A percentile compares a stretch with the other conserved stretches of the same genome.
Evolutionary conservation across 2,113 vertebrate genomes (phyloP).

Genomic region (Colistium nudipinnis): DNA sequence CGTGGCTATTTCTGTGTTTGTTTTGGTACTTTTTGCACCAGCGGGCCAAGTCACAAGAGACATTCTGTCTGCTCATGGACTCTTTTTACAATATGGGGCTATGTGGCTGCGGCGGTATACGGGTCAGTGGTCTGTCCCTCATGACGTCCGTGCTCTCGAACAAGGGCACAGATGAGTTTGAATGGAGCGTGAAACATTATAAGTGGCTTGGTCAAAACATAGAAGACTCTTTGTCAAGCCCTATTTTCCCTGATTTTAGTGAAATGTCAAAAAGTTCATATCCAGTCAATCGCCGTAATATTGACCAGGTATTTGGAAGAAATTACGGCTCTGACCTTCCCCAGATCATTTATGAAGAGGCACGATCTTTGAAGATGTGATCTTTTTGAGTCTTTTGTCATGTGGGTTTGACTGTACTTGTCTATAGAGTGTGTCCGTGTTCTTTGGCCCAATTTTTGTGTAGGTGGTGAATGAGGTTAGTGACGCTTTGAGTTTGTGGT

Average conservation of each 20-base stretch:
- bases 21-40: slow-evolving; percentile 15
- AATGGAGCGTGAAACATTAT: slow-evolving; percentile 36
- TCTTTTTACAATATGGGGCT: slow-evolving; percentile 19
- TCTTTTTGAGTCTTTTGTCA: too few species aligned
- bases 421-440: too few species aligned
- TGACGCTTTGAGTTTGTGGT: too few species aligned
- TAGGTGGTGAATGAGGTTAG: too few species aligned
- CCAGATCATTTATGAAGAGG: too few species aligned
- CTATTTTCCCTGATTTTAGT: not conserved
- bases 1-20: not conserved
- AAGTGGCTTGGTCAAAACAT: not conserved
- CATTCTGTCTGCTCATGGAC: not conserved
- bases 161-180: slow-evolving; percentile 14
- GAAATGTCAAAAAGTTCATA: not conserved
- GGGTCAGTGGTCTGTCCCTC: slow-evolving; percentile 11
- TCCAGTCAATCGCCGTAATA: not conserved
- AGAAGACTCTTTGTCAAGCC: slow-evolving; percentile 43
- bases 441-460: too few species aligned
- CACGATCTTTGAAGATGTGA: too few species aligned
- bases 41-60: slow-evolving; percentile 32
- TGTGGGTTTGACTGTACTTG: too few species aligned
- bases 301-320: too few species aligned
- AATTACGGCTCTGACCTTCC: too few species aligned
- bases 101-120: slow-evolving; percentile 3
- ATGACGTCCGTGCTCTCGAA: slow-evolving; percentile 25